Evolutionary conservation across 2,888 invertebrate genomes (phyloP).

Genomic region (Microchrysa polita): DNA sequence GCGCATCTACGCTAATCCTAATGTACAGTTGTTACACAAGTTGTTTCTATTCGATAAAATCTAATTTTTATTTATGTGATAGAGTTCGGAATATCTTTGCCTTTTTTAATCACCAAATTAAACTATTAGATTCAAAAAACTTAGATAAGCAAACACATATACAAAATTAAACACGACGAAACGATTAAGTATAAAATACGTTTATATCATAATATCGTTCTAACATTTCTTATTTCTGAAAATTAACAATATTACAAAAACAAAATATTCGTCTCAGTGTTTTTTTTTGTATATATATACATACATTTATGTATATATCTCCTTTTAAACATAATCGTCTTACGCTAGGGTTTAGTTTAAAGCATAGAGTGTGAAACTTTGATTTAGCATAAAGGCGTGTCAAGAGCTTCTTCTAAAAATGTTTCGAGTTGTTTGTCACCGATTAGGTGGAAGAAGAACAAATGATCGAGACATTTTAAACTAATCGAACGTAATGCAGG

Average conservation of each 20-base stretch:
- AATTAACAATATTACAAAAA: conserved; percentile 4
- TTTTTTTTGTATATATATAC: not conserved
- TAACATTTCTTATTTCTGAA: not conserved
- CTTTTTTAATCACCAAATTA: not conserved
- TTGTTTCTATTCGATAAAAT: no score
- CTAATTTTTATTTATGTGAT: no score
- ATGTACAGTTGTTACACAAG: no score
- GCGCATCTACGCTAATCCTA: no score
- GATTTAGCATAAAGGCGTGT: conserved; percentile 66
- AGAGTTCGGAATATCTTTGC: conserved; percentile 9
- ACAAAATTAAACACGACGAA: no score
- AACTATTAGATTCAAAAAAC: not conserved
- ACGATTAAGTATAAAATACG: not conserved
- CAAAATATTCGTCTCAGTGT: not conserved
- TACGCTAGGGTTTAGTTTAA: not conserved
- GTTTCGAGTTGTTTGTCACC: conserved; percentile 87
- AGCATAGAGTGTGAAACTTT: not conserved
- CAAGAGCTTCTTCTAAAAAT: conserved; percentile 84
- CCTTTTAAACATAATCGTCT: not conserved
- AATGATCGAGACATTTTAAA: conserved; percentile 92
- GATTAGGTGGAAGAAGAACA: conserved; percentile 93
- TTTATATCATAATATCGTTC: not conserved
- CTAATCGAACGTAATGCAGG: conserved; percentile 92
- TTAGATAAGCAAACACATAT: no score
- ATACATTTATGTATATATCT: no score